Evolutionary conservation across 2,113 vertebrate genomes (phyloP), one percentile per base, ranked within the genome.

Genomic region (Todiramphus saurophagus): DNA sequence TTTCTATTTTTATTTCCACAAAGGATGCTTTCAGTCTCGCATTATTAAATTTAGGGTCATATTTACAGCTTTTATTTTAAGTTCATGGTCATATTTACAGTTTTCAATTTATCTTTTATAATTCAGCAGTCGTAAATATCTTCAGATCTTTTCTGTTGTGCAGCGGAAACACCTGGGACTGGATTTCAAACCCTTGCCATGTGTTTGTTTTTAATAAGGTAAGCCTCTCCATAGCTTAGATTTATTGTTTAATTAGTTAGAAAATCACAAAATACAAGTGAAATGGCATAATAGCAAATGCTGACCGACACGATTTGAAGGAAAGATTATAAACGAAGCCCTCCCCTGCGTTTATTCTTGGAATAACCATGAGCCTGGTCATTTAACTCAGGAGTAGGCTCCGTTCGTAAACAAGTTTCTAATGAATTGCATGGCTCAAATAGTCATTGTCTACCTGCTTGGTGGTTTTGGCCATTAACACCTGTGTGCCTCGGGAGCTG

Each of bases 241-340:
- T 90, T 95, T 96, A 96, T 86, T 87, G 90, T 85, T 96, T 97
- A 96, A 96, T 96, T 95, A 95, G 68, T 44, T 76, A 91, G 67
- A 92, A 96, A 95, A 91, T 76, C 74, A 67, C 89, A 93, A 89
- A 95, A 82, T 30, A 48, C 31, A 87, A 78, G 70, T 41, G 41
- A 70, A 89, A 95, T 56, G 33, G 75, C 78, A 4, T 48, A 84
- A 55, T 0, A 91, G 56, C 60, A 86, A 83, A 79, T 43, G 86
- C 16, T 46, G 74, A 60, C 51, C 70, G 86, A 64, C 24, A 15
- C 7, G 25, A 85, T 60, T 84, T 39, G 58, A 95, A 90, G 53
- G 51, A 46, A 86, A n/a, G 41, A n/a, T 63, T 31, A 39, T 23
- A 89, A 94, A 62, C 1, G 2, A 83, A 79, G 46, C 16, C 60